Evolutionary conservation across 2,797 vertebrate species (phyloP), one percentile per base, ranked within the genome.

Genomic region (Apodemus agrarius): DNA sequence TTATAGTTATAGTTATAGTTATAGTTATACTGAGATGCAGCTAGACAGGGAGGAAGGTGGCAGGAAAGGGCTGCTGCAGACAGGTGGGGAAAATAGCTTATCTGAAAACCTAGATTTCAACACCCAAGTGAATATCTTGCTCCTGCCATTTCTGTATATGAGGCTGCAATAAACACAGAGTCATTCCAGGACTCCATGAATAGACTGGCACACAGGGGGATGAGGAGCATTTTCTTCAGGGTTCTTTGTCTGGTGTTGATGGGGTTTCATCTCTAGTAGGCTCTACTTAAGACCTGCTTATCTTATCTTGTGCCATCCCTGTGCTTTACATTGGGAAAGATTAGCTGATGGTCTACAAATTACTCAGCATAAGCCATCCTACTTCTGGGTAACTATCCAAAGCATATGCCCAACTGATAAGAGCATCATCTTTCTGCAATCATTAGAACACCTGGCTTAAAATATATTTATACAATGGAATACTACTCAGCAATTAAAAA

Each of bases 331-430:
- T 8, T 37, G 49, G 72, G 63, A n/a, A n/a, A n/a, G n/a, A n/a
- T 0, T 93, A 80, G 74, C 8, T 84, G 84, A 93, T 52, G 29
- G 76, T 94, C 93, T 94, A 96, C 72, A 78, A 80, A 57, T 93
- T 97, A 96, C 93, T n/a, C 84, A 89, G 79, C 94, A 90, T 19
- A 89, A 95, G 37, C 43, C 85, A 96, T 84, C 49, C 31, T 67
- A 89, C 81, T 75, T 29, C 76, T 54, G 75, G 74, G 65, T 84
- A 93, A 96, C 49, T 19, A 59, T 34, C 40, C 65, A 93, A 76
- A 96, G 80, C 91, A 90, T 5, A 10, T 54, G 72, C 24, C 43
- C 34, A 43, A 83, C 37, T 43, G 61, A 91, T 8, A 93, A 72
- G 63, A 76, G 90, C 95, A 83, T 89, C 96, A 83, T 90, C 83